A percentile compares a stretch with the other conserved stretches of the same genome.
Evolutionary conservation across 2,113 vertebrate species (phyloP).

Genomic region (Maccullochella peelii): DNA sequence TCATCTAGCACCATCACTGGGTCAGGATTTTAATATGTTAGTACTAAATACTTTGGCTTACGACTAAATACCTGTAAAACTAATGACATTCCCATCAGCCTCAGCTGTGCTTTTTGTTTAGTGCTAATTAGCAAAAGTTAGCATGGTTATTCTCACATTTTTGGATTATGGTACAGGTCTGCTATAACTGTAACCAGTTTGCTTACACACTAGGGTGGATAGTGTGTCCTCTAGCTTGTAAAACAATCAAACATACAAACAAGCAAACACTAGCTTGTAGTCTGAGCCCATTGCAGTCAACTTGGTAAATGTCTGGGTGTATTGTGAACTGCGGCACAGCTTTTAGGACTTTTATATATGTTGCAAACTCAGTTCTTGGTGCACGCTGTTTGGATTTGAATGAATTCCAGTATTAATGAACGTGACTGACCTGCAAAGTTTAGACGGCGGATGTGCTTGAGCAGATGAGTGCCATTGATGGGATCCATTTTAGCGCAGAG

Average conservation of each 20-base stretch:
- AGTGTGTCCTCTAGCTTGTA: not conserved
- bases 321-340: too few relatives aligned
- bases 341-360: too few relatives aligned
- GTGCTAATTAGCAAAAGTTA: not conserved
- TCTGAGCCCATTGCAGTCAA: too few relatives aligned
- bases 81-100: not conserved
- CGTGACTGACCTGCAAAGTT: conserved; percentile 93
- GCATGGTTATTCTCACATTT: not conserved
- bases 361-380: too few relatives aligned
- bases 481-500: conserved; percentile 95
- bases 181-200: not conserved
- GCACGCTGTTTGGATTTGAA: too few relatives aligned
- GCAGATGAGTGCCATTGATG: conserved; percentile 91
- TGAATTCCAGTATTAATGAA: not conserved
- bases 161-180: not conserved
- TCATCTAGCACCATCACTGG: too few relatives aligned
- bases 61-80: not conserved
- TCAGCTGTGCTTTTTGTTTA: not conserved
- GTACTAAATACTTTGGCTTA: too few relatives aligned
- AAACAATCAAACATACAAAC: too few relatives aligned
- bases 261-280: not conserved
- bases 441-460: conserved; percentile 94
- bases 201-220: not conserved
- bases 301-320: too few relatives aligned
- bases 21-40: too few relatives aligned